Evolutionary conservation across 2,113 vertebrate species (phyloP), one percentile per base, ranked within the genome.

Genomic region (Ia io): DNA sequence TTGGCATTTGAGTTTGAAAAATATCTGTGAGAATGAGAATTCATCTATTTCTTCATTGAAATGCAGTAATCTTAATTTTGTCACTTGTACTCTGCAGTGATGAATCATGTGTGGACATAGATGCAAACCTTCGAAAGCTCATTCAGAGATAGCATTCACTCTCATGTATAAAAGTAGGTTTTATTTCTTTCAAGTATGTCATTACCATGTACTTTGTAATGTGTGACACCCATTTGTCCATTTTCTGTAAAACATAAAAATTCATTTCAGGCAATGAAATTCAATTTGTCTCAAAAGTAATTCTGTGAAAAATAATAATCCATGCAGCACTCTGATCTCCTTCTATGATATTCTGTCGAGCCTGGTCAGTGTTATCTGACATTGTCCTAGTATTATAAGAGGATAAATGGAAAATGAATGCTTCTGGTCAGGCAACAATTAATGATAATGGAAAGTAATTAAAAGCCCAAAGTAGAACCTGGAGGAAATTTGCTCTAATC

Each of bases 231-330:
- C 88, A 97, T 91, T 91, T 95, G 88, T 56, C 53, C 18, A 65
- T 4, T 83, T 88, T 97, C 96, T 88, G 8, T 5, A 93, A 95
- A 95, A 32, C 37, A 42, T 69, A 96, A 97, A 65, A 86, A 93
- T 51, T 35, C 93, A 88, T 83, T 93, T 77, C 91, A 85, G 77
- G 25, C 37, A 97, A 95, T 84, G 80, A 96, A 95, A 89, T 69
- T 83, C 10, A 88, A 93, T 97, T 97, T 97, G 83, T 95, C 93
- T 83, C 95, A 32, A 96, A 97, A 96, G 88, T 1, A 97, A 97
- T 97, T 97, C 44, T 69, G 25, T 80, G 97, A 90, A 96, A 92
- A 93, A 94, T 40, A 71, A 47, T 95, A 91, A 98, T 84, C 9
- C 61, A 4, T 84, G 95, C 25, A 67, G 82, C 63, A 91, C 90